phyloP scores from a whole-genome alignment of 2,888 invertebrate species.

The Parthenolecanium corni region DNA sequence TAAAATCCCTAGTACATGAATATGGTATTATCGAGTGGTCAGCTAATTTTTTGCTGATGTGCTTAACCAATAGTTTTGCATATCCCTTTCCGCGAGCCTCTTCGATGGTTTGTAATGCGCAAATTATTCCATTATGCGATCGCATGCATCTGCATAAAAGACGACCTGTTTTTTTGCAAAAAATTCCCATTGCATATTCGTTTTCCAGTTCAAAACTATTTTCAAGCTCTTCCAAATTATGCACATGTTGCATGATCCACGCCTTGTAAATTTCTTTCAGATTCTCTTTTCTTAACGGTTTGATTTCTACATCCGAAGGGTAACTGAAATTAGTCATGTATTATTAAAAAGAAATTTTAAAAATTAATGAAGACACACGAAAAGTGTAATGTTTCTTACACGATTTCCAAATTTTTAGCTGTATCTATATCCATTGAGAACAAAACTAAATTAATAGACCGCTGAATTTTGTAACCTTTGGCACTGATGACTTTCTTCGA shows the following conservation, averaged over 20 bases:
- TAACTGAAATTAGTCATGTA: background rate
- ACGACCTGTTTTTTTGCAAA: background rate
- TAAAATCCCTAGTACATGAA: too few relatives aligned
- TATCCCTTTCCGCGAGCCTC: constrained; percentile 1
- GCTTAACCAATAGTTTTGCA: background rate
- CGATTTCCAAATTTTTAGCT: background rate
- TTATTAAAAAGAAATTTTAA: background rate
- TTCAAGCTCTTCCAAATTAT: background rate
- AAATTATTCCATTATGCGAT: background rate
- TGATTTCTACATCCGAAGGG: background rate
- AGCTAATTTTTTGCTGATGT: background rate
- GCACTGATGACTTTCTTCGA: background rate
- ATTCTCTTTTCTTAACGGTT: background rate
- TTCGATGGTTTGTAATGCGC: constrained; percentile 1
- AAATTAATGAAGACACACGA: too few relatives aligned
- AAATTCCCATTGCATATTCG: background rate
- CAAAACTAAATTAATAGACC: background rate
- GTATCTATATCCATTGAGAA: background rate
- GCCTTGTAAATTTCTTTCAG: background rate
- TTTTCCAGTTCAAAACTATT: background rate
- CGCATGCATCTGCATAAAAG: background rate
- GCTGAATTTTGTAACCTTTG: background rate
- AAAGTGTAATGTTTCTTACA: background rate
- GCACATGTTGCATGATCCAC: background rate
- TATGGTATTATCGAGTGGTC: background rate